Evolutionary conservation across 2,888 invertebrate genomes (phyloP).

Genomic region (Drosophila putrida): DNA sequence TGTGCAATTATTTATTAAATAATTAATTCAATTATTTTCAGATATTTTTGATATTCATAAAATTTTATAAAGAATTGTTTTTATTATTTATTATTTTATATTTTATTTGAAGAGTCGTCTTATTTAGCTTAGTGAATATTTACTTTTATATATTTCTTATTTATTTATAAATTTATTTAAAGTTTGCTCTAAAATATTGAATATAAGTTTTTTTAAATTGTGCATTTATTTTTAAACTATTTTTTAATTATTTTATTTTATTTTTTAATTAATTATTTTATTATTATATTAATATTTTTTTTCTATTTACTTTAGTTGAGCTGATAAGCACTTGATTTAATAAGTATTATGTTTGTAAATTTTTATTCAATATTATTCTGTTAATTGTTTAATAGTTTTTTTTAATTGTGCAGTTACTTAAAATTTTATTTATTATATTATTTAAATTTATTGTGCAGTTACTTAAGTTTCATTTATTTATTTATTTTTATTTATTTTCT

Average conservation of each 20-base stretch:
- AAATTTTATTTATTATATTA: background rate
- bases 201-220: background rate
- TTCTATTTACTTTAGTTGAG: too few species aligned
- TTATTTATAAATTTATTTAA: constrained; percentile 24
- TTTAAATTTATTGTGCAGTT: background rate
- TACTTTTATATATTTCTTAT: constrained; percentile 8
- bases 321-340: too few species aligned
- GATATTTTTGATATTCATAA: background rate
- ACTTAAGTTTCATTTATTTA: background rate
- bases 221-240: background rate
- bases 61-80: constrained; percentile 5
- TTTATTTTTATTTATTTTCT: background rate
- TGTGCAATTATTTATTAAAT: background rate
- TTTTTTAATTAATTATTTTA: too few species aligned
- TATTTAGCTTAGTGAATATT: background rate
- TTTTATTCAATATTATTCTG: too few species aligned
- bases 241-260: too few species aligned
- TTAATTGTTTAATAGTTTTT: background rate
- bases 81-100: constrained; percentile 10
- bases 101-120: constrained; percentile 27
- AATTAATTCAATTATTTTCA: background rate
- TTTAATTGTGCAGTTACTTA: constrained; percentile 4
- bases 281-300: too few species aligned
- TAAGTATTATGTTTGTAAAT: too few species aligned
- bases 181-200: background rate